These are phyloP conservation scores for Orestias chungarensis DNA, from an alignment of 2,797 vertebrate genomes.

Conservation along the genomic window DNA sequence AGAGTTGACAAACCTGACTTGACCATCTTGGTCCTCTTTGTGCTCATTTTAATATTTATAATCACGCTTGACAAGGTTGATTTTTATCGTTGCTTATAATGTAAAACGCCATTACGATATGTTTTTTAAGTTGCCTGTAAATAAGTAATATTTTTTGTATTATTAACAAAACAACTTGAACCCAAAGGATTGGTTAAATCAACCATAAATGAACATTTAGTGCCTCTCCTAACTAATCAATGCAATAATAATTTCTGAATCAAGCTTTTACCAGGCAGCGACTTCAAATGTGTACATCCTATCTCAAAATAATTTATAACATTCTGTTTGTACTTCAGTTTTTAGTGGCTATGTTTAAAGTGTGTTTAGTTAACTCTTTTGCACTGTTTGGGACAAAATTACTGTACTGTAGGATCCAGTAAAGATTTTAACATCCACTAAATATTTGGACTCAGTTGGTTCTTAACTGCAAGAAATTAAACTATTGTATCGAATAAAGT, in stretches of 20 bases:
- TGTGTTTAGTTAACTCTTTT: not conserved
- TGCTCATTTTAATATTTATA: not conserved
- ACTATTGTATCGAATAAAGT: not conserved
- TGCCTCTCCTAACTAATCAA: not conserved
- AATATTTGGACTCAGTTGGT: not conserved
- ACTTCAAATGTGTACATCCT: not conserved
- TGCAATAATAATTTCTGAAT: not conserved
- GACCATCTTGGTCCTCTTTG: not conserved
- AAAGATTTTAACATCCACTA: too few species aligned
- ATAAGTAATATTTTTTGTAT: not conserved
- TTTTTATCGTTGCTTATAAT: not conserved
- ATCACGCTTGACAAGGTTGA: not conserved
- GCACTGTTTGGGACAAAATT: not conserved
- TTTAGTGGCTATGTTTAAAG: not conserved
- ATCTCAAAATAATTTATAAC: not conserved
- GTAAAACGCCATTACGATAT: not conserved
- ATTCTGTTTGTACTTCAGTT: not conserved
- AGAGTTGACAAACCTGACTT: conserved; percentile 6
- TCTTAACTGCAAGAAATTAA: not conserved
- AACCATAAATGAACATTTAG: not conserved
- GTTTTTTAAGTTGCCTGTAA: not conserved
- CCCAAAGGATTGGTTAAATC: not conserved
- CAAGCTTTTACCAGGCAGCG: not conserved
- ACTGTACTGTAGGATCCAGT: not conserved
- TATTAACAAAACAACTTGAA: not conserved